Percentiles rank a stretch among this genome's conserved stretches.
phyloP scores from a whole-genome alignment of 1,140 invertebrate species.

The Drosophila prosaltans region DNA sequence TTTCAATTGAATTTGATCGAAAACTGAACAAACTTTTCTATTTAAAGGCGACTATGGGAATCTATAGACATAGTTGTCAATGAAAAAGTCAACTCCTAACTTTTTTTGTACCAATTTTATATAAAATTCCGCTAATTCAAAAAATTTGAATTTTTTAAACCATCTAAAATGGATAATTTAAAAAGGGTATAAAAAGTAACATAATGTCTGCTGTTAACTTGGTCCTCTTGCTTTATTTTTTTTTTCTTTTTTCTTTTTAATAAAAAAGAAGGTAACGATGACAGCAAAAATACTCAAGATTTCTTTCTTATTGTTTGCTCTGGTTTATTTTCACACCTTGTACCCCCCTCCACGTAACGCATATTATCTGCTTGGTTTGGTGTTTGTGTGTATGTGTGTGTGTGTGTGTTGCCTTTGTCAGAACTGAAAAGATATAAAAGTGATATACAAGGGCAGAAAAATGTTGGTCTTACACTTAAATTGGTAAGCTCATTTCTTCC shows the following conservation, averaged over 20 bases:
- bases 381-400: constrained; percentile 46
- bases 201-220: constrained; percentile 22
- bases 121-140: too few species aligned
- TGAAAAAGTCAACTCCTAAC: too few species aligned
- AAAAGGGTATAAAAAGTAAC: constrained; percentile 13
- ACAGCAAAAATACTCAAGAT: constrained; percentile 38
- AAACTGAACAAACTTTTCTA: too few species aligned
- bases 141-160: too few species aligned
- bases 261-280: constrained; percentile 44
- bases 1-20: too few species aligned
- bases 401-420: constrained; percentile 48
- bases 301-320: constrained; percentile 12
- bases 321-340: constrained; percentile 8
- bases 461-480: constrained; percentile 10
- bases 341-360: constrained; percentile 24
- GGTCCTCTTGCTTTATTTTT: constrained; percentile 2
- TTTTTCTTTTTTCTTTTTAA: constrained; percentile 24
- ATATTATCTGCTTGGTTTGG: constrained; percentile 49
- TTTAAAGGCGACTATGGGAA: too few species aligned
- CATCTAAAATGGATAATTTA: not conserved
- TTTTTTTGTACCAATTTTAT: too few species aligned
- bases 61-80: too few species aligned
- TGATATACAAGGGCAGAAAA: constrained; percentile 12
- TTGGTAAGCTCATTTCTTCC: constrained; percentile 10
- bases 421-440: constrained; percentile 13